phyloP scores from a whole-genome alignment of 92 coral and sea anemone species.

The Phenganax subtilis region DNA sequence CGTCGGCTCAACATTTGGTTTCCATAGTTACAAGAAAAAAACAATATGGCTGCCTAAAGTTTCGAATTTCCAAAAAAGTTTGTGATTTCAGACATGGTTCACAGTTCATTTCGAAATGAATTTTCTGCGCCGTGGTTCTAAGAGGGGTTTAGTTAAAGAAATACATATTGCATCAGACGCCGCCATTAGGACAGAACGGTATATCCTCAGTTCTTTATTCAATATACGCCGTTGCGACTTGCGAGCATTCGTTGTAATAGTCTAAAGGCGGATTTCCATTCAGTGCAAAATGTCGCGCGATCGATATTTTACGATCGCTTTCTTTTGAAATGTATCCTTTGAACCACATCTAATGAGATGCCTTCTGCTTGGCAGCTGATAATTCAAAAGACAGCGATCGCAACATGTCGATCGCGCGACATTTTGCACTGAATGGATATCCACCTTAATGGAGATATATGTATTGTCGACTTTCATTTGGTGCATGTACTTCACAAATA shows the following conservation, averaged over 20 bases:
- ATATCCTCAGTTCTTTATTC: background rate
- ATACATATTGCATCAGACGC: conserved; percentile 53
- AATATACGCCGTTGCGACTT: no score
- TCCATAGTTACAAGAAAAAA: conserved; percentile 8
- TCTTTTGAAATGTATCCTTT: no score
- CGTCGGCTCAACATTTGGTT: background rate
- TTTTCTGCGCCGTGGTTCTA: conserved; percentile 24
- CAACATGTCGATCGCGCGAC: no score
- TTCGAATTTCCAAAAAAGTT: conserved; percentile 2
- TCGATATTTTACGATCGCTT: no score
- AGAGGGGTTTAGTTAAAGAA: conserved; percentile 54
- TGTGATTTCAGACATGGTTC: background rate
- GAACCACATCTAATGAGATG: no score
- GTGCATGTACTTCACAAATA: no score
- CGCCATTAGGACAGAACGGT: conserved; percentile 13
- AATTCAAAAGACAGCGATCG: no score
- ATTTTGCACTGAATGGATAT: no score
- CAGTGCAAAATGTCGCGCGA: no score
- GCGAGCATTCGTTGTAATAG: no score
- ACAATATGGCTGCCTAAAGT: conserved; percentile 12
- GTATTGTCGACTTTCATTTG: background rate
- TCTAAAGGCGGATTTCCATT: no score
- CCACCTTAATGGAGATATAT: background rate
- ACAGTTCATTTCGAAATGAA: conserved; percentile 7
- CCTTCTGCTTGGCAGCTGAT: no score